phyloP scores from a whole-genome alignment of 2,888 invertebrate species.

The Nomada fucata region DNA sequence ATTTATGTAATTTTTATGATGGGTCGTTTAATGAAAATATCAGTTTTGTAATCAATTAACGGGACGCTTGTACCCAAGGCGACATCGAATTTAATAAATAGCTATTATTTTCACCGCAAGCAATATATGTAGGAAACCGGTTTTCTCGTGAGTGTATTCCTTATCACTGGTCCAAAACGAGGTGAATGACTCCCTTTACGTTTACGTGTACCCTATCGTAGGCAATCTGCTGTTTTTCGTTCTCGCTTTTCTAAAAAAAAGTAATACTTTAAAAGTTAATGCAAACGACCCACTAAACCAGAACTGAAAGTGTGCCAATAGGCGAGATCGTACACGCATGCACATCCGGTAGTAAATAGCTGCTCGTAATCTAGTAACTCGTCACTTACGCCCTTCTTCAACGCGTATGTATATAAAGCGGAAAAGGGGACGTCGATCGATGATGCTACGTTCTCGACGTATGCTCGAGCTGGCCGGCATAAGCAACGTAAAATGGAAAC shows the following conservation, averaged over 20 bases:
- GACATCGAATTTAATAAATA: not conserved
- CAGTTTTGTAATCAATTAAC: constrained; percentile 1
- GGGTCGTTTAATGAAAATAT: not conserved
- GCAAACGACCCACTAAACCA: constrained; percentile 54
- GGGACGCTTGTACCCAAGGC: not conserved
- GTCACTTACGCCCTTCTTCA: constrained; percentile 59
- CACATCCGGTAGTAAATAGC: constrained; percentile 52
- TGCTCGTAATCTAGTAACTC: constrained; percentile 15
- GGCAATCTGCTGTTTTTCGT: not conserved
- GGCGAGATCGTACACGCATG: constrained; percentile 53
- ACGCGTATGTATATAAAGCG: constrained; percentile 45
- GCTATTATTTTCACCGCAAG: constrained; percentile 6
- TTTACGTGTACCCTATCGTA: not conserved
- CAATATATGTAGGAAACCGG: constrained; percentile 35
- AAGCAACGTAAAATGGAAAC: constrained; percentile 73
- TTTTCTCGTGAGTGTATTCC: constrained; percentile 11
- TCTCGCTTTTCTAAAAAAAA: constrained; percentile 3
- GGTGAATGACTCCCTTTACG: not conserved
- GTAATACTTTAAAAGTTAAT: not conserved
- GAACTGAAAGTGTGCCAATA: constrained; percentile 61
- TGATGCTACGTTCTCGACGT: constrained; percentile 45
- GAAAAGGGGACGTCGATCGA: constrained; percentile 63
- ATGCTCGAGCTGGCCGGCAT: constrained; percentile 30
- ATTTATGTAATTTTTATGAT: not conserved
- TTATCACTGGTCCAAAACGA: not conserved